A percentile compares a stretch with the other conserved stretches of the same genome.
These are phyloP conservation scores for Nasonia oneida DNA, from an alignment of 2,888 invertebrate species.

Conservation along the genomic window DNA sequence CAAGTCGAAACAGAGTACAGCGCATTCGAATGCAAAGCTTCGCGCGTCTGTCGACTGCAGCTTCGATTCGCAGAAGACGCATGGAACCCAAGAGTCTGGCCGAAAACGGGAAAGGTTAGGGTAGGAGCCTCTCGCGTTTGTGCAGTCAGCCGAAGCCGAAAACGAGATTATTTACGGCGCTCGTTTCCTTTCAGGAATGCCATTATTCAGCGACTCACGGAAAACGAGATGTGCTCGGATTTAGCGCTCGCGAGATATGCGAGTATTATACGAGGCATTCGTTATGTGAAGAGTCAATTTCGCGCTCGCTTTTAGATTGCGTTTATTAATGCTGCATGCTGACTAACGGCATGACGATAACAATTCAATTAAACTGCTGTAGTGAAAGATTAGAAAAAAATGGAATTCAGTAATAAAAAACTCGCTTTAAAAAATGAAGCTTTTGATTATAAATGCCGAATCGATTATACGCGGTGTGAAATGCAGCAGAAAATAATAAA, in stretches of 20 bases:
- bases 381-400: not conserved
- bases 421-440: not conserved
- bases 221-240: not conserved
- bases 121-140: not conserved
- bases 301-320: not conserved
- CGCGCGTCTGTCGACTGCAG: not conserved
- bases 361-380: not conserved
- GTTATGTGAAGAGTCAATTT: constrained; percentile 1
- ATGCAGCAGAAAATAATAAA: not conserved
- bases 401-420: not conserved
- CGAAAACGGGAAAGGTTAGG: constrained; percentile 17
- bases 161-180: constrained; percentile 34
- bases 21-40: not conserved
- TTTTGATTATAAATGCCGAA: not conserved
- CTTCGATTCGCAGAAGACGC: constrained; percentile 10
- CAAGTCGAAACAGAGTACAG: not conserved
- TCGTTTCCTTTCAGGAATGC: constrained; percentile 27
- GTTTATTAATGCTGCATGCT: not conserved
- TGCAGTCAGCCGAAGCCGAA: constrained; percentile 1
- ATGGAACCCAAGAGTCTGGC: not conserved
- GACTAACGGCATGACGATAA: too few species aligned
- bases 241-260: not conserved
- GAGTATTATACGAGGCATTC: constrained; percentile 4
- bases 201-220: constrained; percentile 16
- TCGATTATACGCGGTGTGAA: not conserved